A percentile compares a stretch with the other conserved stretches of the same genome.
Evolutionary conservation across 2,113 vertebrate species (phyloP).

Genomic region (Dendropsophus ebraccatus): DNA sequence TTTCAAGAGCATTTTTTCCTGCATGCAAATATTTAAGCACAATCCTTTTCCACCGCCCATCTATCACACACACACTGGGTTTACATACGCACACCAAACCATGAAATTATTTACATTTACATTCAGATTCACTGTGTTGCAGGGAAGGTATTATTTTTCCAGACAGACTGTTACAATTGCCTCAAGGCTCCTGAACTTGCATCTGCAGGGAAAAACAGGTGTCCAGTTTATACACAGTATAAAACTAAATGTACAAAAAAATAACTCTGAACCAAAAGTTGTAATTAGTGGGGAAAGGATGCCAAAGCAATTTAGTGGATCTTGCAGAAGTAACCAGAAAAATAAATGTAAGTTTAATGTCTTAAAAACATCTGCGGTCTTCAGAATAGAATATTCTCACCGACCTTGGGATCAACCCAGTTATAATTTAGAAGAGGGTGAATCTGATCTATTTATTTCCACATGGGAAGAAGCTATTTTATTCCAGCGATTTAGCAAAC

Average conservation of each 20-base stretch:
- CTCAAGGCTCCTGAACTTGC: constrained; percentile 24
- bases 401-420: not conserved
- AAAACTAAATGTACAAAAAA: not conserved
- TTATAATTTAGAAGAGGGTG: not conserved
- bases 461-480: not conserved
- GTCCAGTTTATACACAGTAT: constrained; percentile 7
- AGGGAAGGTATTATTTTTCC: constrained; percentile 9
- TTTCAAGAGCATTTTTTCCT: constrained; percentile 23
- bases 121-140: constrained; percentile 11
- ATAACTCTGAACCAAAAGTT: not conserved
- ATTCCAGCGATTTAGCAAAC: too few species aligned
- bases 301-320: constrained; percentile 2
- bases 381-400: constrained; percentile 8
- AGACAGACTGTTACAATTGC: constrained; percentile 32
- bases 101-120: constrained; percentile 28
- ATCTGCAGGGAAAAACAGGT: constrained; percentile 38
- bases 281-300: constrained; percentile 1
- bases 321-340: constrained; percentile 32
- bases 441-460: not conserved
- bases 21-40: constrained; percentile 11
- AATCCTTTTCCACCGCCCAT: constrained; percentile 1
- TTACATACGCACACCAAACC: constrained; percentile 22
- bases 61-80: constrained; percentile 33
- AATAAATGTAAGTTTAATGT: constrained; percentile 6
- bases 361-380: constrained; percentile 11